Evolutionary conservation across 2,888 invertebrate genomes (phyloP).

Genomic region (Lydus trimaculatus): DNA sequence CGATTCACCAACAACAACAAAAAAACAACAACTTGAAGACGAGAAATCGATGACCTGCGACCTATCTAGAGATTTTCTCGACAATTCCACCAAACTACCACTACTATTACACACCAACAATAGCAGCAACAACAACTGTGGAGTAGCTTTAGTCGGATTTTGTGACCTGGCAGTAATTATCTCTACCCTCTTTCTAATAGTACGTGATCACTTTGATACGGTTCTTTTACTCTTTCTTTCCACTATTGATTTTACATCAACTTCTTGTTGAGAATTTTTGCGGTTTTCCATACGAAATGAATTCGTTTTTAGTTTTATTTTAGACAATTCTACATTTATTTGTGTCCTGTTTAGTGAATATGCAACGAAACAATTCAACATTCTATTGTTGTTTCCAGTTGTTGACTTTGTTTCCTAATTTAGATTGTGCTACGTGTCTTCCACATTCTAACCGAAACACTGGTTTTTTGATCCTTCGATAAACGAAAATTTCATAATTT

Average conservation of each 20-base stretch:
- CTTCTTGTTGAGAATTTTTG: background rate
- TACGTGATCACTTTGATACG: background rate
- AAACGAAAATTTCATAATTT: background rate
- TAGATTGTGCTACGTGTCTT: background rate
- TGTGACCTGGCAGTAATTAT: background rate
- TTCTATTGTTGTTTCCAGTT: constrained; percentile 3
- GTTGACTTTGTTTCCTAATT: background rate
- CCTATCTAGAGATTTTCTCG: constrained; percentile 2
- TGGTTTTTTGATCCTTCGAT: background rate
- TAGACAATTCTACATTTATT: background rate
- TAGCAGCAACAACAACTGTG: background rate
- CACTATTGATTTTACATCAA: background rate
- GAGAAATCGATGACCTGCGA: constrained; percentile 2
- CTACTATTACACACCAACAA: background rate
- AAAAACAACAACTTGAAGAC: background rate
- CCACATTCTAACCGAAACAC: background rate
- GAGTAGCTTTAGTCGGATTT: background rate
- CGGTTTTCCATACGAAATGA: too few species aligned
- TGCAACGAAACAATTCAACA: background rate
- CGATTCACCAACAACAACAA: background rate
- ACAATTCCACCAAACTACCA: background rate
- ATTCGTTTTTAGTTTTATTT: too few species aligned
- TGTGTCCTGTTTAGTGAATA: background rate
- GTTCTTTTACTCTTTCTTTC: too few species aligned
- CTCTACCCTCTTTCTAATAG: background rate